Percentiles rank a stretch among this genome's conserved stretches.
Evolutionary conservation across 1,140 invertebrate species (phyloP).

Genomic region (Macrobrachium rosenbergii): DNA sequence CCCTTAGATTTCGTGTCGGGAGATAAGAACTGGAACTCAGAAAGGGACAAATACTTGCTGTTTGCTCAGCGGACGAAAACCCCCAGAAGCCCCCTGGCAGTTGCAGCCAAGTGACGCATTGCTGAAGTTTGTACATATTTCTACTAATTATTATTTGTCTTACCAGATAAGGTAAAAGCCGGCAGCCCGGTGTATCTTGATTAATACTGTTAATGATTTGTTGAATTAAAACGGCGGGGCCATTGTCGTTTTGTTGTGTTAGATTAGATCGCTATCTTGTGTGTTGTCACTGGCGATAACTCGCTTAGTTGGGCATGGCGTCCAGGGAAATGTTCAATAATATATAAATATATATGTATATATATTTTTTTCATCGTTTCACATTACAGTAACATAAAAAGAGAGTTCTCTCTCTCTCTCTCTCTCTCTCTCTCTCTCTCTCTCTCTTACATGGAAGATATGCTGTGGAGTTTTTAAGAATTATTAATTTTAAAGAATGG

Average conservation of each 20-base stretch:
- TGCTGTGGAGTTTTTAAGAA: too few species aligned
- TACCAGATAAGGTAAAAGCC: conserved; percentile 30
- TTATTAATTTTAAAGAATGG: too few species aligned
- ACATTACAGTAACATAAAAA: too few species aligned
- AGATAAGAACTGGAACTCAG: conserved; percentile 49
- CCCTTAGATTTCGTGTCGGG: conserved; percentile 22
- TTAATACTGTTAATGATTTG: conserved; percentile 12
- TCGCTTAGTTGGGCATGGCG: too few species aligned
- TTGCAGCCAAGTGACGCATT: conserved; percentile 12
- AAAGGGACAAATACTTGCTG: conserved; percentile 49
- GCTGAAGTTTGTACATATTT: conserved; percentile 45
- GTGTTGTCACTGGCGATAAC: background rate
- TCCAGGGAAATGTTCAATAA: too few species aligned
- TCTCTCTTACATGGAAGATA: too few species aligned
- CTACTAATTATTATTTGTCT: conserved; percentile 55
- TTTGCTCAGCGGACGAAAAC: conserved; percentile 48
- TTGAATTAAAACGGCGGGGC: background rate
- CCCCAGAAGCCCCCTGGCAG: conserved; percentile 24
- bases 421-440: too few species aligned
- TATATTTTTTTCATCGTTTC: too few species aligned
- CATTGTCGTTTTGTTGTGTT: background rate
- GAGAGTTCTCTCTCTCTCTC: too few species aligned
- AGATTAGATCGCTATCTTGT: conserved; percentile 17
- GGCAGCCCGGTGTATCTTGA: background rate
- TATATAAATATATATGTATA: too few species aligned